These are phyloP conservation scores for Drosophila mayaguana DNA, from an alignment of 2,888 invertebrate species.

Conservation along the genomic window DNA sequence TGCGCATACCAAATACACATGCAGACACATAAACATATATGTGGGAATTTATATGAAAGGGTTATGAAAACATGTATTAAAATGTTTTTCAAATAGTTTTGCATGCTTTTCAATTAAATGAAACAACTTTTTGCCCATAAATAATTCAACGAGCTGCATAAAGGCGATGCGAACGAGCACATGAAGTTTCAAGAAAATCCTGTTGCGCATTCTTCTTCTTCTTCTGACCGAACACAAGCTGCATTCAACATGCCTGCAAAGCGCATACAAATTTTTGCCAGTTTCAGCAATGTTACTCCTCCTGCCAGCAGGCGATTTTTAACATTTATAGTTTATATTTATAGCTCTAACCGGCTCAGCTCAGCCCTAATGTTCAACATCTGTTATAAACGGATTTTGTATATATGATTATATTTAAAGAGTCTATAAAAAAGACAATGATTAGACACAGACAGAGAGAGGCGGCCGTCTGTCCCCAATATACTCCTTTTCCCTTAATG, in stretches of 20 bases:
- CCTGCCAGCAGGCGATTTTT: not conserved
- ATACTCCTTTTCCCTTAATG: not conserved
- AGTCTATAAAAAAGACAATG: too few species aligned
- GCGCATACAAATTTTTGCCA: not conserved
- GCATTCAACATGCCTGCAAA: not conserved
- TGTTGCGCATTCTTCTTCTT: constrained; percentile 2
- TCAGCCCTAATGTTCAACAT: not conserved
- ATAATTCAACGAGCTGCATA: constrained; percentile 21
- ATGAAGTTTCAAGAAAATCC: constrained; percentile 1
- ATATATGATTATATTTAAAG: too few species aligned
- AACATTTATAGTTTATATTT: too few species aligned
- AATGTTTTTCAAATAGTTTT: constrained; percentile 35
- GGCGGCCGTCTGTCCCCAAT: not conserved
- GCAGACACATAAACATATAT: not conserved
- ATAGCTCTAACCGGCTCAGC: not conserved
- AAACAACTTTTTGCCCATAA: constrained; percentile 23
- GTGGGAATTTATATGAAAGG: not conserved
- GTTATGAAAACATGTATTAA: constrained; percentile 23
- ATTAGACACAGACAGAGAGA: not conserved
- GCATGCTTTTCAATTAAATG: constrained; percentile 36
- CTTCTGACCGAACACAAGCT: not conserved
- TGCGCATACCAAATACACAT: constrained; percentile 47
- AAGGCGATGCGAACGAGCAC: not conserved
- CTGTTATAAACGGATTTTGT: not conserved
- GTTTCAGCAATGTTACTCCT: not conserved